A percentile compares a stretch with the other conserved stretches of the same genome.
phyloP scores from a whole-genome alignment of 2,113 vertebrate species.

The Glaucidium brasilianum region DNA sequence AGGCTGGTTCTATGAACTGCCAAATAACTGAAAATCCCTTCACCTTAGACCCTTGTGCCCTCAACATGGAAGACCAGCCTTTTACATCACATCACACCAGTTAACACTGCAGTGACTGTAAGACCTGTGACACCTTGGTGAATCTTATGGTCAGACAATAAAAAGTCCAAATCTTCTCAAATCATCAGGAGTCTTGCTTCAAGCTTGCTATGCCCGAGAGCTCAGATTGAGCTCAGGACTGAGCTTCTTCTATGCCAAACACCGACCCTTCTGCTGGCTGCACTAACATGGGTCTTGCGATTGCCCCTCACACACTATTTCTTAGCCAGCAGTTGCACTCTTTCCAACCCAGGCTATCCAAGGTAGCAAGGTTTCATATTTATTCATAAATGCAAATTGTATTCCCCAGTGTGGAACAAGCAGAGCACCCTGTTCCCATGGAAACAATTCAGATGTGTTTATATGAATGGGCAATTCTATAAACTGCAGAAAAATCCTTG shows the following conservation, averaged over 20 bases:
- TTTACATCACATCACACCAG: background rate
- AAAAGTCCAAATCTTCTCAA: background rate
- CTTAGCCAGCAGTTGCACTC: background rate
- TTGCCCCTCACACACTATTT: background rate
- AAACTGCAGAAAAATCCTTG: background rate
- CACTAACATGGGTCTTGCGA: background rate
- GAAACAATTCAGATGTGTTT: conserved; percentile 24
- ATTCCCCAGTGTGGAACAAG: background rate
- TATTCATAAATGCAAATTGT: background rate
- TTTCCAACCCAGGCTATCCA: background rate
- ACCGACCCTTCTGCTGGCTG: background rate
- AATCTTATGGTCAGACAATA: background rate
- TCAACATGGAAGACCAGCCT: background rate
- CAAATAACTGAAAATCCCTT: background rate
- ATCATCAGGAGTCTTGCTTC: background rate
- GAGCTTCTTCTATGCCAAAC: background rate
- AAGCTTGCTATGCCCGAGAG: background rate
- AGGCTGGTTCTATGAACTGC: background rate
- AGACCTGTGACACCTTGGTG: background rate
- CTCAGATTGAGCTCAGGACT: background rate
- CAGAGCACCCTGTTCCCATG: background rate
- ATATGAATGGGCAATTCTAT: background rate
- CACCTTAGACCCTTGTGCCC: background rate
- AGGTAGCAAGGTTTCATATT: background rate
- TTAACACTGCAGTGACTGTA: background rate